Evolutionary conservation across 2,113 vertebrate genomes (phyloP).

Genomic region (Oreochromis spilurus): DNA sequence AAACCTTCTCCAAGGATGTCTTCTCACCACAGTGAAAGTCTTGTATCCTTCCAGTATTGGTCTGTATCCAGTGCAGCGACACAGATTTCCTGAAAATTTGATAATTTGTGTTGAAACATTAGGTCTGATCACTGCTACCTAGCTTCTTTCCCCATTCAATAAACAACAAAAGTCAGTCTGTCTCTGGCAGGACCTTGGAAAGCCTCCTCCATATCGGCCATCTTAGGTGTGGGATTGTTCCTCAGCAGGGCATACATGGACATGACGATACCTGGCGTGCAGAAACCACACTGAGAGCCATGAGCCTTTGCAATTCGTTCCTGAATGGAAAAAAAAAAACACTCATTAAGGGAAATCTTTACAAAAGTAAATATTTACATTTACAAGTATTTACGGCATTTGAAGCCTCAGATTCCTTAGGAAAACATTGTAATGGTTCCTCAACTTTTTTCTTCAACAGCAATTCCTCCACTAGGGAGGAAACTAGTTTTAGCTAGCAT

Average conservation of each 20-base stretch:
- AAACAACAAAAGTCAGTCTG: neutral
- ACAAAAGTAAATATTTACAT: neutral
- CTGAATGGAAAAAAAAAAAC: slow-evolving; percentile 51
- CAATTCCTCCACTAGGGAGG: neutral
- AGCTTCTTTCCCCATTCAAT: neutral
- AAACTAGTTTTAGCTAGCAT: neutral
- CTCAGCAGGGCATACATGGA: slow-evolving; percentile 91
- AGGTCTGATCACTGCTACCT: neutral
- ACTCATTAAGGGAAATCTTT: neutral
- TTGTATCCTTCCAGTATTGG: slow-evolving; percentile 90
- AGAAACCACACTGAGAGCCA: slow-evolving; percentile 95
- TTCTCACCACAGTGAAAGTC: slow-evolving; percentile 83
- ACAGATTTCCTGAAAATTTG: slow-evolving; percentile 82
- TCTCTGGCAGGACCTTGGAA: slow-evolving; percentile 82
- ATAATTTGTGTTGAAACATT: neutral
- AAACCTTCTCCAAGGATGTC: neutral
- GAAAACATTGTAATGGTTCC: neutral
- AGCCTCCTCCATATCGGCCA: slow-evolving; percentile 83
- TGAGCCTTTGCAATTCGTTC: slow-evolving; percentile 89
- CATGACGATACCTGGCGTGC: slow-evolving; percentile 95
- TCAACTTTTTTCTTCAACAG: neutral
- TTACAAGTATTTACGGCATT: neutral
- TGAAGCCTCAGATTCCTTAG: neutral
- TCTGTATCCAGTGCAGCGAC: slow-evolving; percentile 94
- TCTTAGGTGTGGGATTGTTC: slow-evolving; percentile 77